phyloP scores from a whole-genome alignment of 2,888 invertebrate species.

The Clunio marinus region DNA sequence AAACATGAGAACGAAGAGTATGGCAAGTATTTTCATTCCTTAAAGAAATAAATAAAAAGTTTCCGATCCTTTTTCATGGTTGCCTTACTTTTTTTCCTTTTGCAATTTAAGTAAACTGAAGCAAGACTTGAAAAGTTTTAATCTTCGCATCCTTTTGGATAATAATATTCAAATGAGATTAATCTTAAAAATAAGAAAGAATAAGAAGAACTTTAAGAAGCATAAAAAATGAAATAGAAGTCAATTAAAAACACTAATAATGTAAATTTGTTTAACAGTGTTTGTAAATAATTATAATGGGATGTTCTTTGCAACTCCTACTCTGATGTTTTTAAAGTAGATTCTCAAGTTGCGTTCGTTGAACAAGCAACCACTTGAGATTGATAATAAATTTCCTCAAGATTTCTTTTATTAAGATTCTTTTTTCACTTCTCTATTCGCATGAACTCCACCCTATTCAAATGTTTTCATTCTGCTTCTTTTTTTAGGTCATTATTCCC shows the following conservation, averaged over 20 bases:
- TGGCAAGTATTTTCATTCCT: no score
- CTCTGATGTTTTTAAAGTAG: neutral
- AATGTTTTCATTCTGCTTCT: conserved; percentile 3
- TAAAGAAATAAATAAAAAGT: no score
- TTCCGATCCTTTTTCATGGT: no score
- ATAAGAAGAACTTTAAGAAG: neutral
- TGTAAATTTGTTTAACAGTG: neutral
- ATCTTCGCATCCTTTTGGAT: conserved; percentile 13
- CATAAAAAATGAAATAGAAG: conserved; percentile 21
- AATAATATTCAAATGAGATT: conserved; percentile 20
- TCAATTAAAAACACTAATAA: conserved; percentile 8
- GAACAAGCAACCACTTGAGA: neutral
- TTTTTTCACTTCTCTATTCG: neutral
- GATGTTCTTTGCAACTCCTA: conserved; percentile 4
- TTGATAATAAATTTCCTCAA: neutral
- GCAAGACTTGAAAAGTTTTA: conserved; percentile 6
- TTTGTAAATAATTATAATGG: conserved; percentile 9
- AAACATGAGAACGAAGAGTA: no score
- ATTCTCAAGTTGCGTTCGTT: neutral
- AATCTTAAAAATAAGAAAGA: no score
- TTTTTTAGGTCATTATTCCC: neutral
- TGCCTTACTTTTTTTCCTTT: no score
- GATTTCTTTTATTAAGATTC: neutral
- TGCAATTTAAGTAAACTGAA: no score
- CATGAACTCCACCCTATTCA: neutral